Conservation (phyloP, 2,113 vertebrate species). For the Xenopus borealis region DNA sequence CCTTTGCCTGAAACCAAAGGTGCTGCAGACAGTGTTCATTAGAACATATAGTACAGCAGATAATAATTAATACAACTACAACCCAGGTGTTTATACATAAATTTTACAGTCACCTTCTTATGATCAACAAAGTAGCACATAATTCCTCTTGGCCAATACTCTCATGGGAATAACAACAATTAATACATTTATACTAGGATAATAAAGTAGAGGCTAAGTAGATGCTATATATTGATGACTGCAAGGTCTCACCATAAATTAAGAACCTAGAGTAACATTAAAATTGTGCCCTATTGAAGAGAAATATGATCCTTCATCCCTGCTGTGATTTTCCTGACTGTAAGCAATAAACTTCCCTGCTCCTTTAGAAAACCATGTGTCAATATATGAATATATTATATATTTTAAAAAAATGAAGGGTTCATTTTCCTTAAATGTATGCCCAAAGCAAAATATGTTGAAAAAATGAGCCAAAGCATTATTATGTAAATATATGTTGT, state of each 20-base stretch:
- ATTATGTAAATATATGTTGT: conserved; percentile 20
- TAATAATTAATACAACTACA: background rate
- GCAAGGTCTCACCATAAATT: background rate
- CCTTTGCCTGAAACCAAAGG: background rate
- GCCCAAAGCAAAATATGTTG: conserved; percentile 3
- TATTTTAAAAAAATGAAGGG: background rate
- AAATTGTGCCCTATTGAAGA: too few species aligned
- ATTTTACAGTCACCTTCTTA: background rate
- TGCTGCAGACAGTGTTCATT: background rate
- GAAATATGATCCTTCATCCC: too few species aligned
- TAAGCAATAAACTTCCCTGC: conserved; percentile 5
- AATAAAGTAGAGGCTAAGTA: too few species aligned
- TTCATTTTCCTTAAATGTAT: conserved; percentile 14
- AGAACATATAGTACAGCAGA: background rate
- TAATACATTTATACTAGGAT: too few species aligned
- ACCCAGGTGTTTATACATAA: background rate
- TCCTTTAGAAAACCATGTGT: background rate
- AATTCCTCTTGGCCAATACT: background rate
- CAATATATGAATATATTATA: conserved; percentile 13
- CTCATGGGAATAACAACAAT: too few species aligned
- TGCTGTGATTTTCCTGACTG: background rate
- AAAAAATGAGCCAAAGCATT: conserved; percentile 3
- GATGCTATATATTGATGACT: too few species aligned
- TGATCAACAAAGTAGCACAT: background rate
- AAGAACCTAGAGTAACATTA: background rate